phyloP scores from a whole-genome alignment of 2,797 vertebrate species.

The Microctenopoma steveboyesi region DNA sequence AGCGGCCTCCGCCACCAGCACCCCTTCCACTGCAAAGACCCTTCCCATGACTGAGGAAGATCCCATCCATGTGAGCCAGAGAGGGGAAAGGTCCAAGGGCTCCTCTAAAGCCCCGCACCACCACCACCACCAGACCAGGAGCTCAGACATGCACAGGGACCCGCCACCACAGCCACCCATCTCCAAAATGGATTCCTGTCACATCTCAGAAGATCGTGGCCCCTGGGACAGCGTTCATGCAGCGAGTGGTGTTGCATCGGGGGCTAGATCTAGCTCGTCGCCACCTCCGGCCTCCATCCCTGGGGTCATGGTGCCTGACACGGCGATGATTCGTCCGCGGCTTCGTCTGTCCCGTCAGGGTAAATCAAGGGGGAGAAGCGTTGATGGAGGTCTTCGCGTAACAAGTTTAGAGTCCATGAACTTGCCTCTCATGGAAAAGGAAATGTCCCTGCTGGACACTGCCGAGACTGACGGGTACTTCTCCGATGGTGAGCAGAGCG shows the following conservation, averaged over 20 bases:
- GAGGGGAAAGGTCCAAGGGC: slow-evolving; percentile 68
- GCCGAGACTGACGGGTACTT: slow-evolving; percentile 92
- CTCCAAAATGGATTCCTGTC: slow-evolving; percentile 87
- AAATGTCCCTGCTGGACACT: slow-evolving; percentile 81
- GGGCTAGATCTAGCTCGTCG: slow-evolving; percentile 41
- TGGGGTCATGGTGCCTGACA: slow-evolving; percentile 81
- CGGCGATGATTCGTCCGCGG: slow-evolving; percentile 75
- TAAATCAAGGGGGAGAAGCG: slow-evolving; percentile 80
- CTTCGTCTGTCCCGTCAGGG: slow-evolving; percentile 86
- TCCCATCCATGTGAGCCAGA: slow-evolving; percentile 55
- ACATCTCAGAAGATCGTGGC: slow-evolving; percentile 78
- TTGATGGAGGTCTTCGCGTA: slow-evolving; percentile 57
- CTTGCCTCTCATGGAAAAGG: slow-evolving; percentile 66
- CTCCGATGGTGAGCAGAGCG: slow-evolving; percentile 93
- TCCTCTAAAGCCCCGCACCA: slow-evolving; percentile 80
- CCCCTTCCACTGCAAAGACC: slow-evolving; percentile 66
- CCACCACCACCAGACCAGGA: slow-evolving; percentile 73
- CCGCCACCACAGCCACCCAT: slow-evolving; percentile 83
- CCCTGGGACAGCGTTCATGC: slow-evolving; percentile 70
- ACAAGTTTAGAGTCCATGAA: slow-evolving; percentile 54
- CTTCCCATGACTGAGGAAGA: slow-evolving; percentile 54
- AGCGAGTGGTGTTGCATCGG: slow-evolving; percentile 31
- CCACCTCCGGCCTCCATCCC: slow-evolving; percentile 74
- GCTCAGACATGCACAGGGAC: slow-evolving; percentile 75
- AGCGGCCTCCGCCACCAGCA: slow-evolving; percentile 57